Conservation (phyloP, 2,113 vertebrate genomes). For the Alexandromys fortis region DNA sequence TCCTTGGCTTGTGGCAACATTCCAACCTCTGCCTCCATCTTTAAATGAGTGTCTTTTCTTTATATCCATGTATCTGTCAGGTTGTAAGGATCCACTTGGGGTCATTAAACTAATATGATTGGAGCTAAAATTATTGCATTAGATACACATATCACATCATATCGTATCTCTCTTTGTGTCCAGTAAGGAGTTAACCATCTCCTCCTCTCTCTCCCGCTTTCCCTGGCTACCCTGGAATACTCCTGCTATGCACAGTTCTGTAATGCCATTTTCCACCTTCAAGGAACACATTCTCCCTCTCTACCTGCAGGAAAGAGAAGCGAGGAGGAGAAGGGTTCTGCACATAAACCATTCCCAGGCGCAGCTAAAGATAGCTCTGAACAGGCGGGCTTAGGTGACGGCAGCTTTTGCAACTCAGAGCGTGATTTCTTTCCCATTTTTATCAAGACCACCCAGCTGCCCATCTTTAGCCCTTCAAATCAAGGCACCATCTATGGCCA, state of each 20-base stretch:
- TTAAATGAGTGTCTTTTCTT: background rate
- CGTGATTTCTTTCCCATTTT: slow-evolving; percentile 59
- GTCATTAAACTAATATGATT: background rate
- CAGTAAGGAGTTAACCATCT: background rate
- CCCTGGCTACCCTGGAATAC: background rate
- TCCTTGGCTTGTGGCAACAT: background rate
- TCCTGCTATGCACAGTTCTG: background rate
- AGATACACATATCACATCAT: background rate
- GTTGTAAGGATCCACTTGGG: background rate
- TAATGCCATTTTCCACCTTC: slow-evolving; percentile 25
- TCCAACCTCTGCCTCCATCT: background rate
- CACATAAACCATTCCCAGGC: slow-evolving; percentile 60
- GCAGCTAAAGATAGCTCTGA: slow-evolving; percentile 72
- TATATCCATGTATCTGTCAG: background rate
- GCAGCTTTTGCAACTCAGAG: slow-evolving; percentile 55
- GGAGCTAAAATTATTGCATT: background rate
- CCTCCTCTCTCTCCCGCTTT: background rate
- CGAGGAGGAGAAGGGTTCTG: slow-evolving; percentile 55
- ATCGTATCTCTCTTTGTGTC: background rate
- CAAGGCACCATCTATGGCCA: slow-evolving; percentile 41
- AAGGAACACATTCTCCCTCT: background rate
- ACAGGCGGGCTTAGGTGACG: slow-evolving; percentile 59
- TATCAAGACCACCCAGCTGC: slow-evolving; percentile 39
- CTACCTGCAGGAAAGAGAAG: slow-evolving; percentile 54
- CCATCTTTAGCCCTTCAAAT: slow-evolving; percentile 59